Evolutionary conservation across 2,113 vertebrate species (phyloP).

Genomic region (Paradisaea rubra): DNA sequence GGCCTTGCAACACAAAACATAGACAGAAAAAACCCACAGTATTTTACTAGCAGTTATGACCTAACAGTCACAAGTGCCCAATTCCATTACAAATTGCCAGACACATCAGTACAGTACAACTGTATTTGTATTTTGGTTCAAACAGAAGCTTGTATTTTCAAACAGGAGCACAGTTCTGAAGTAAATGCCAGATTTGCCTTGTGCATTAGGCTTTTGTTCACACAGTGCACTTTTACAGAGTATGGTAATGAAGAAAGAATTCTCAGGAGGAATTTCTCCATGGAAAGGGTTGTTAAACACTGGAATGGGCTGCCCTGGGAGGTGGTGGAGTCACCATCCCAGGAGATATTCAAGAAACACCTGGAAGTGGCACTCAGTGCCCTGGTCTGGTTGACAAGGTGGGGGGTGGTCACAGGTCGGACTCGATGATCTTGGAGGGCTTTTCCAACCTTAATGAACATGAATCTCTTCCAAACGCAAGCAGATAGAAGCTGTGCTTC

Average conservation of each 20-base stretch:
- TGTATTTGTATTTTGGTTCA: neutral
- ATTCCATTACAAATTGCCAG: neutral
- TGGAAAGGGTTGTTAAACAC: neutral
- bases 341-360: neutral
- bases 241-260: neutral
- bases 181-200: neutral
- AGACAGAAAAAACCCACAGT: neutral
- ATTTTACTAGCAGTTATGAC: neutral
- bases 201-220: accelerated
- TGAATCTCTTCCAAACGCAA: neutral
- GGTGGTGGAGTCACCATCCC: neutral
- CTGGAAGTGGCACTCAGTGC: neutral
- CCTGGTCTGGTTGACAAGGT: neutral
- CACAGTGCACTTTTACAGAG: accelerated
- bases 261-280: neutral
- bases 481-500: accelerated
- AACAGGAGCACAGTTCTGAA: neutral
- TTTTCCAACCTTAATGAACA: neutral
- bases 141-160: neutral
- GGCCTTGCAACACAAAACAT: neutral
- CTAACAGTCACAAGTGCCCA: neutral
- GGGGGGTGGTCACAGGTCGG: neutral
- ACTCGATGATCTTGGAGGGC: neutral
- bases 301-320: neutral
- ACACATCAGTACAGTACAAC: neutral